Percentiles rank a stretch among this genome's conserved stretches.
Evolutionary conservation across 1,140 invertebrate genomes (phyloP).

Genomic region (Drosophila pseudoananassae): DNA sequence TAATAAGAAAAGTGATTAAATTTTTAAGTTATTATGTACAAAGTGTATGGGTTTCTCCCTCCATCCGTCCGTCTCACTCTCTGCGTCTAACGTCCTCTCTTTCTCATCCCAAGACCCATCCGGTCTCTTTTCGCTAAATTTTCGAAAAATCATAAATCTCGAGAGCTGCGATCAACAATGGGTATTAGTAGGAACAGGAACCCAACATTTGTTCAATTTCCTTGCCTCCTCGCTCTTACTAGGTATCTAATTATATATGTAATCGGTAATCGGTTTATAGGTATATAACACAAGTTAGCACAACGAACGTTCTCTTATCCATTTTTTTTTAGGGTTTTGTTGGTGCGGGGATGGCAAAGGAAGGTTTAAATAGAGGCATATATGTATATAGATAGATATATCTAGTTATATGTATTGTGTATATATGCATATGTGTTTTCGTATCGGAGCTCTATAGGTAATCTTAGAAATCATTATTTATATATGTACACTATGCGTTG

Average conservation of each 20-base stretch:
- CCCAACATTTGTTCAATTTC: slow-evolving; percentile 14
- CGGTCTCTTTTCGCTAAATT: neutral
- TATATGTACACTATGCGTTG: slow-evolving; percentile 44
- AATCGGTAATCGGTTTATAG: slow-evolving; percentile 9
- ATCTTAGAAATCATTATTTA: slow-evolving; percentile 41
- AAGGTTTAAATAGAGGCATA: slow-evolving; percentile 14
- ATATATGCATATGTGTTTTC: slow-evolving; percentile 6
- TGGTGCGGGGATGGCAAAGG: slow-evolving; percentile 10
- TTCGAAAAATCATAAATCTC: neutral
- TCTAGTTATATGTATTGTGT: slow-evolving; percentile 21
- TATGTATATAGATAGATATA: slow-evolving; percentile 9
- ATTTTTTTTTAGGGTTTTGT: neutral
- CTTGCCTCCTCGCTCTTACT: slow-evolving; percentile 23
- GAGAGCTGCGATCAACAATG: slow-evolving; percentile 2
- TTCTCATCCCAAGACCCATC: neutral
- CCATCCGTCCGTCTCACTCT: neutral
- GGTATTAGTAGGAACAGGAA: neutral
- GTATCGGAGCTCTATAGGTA: slow-evolving; percentile 21
- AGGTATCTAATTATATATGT: slow-evolving; percentile 8
- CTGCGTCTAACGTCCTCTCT: neutral
- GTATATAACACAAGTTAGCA: slow-evolving; percentile 50
- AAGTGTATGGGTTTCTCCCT: slow-evolving; percentile 16
- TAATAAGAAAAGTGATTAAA: slow-evolving; percentile 29
- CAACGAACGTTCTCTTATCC: slow-evolving; percentile 28
- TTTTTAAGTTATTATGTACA: slow-evolving; percentile 47